Evolutionary conservation across 2,797 vertebrate genomes (phyloP), one percentile per base, ranked within the genome.

Genomic region (Amblyopsis hoosieri): DNA sequence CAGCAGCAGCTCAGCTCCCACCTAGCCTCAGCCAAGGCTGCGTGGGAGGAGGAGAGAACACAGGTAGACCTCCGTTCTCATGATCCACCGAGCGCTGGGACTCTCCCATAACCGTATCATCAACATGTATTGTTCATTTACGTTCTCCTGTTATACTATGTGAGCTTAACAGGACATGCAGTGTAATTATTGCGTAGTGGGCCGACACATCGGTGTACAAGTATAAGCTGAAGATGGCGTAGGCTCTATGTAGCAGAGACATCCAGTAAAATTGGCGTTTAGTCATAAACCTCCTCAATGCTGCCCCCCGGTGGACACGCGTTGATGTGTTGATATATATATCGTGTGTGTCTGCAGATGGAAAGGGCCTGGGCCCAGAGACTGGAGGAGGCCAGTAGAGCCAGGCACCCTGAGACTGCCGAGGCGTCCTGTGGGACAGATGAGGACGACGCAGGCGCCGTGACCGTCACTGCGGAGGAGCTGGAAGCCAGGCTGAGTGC

Each of bases 351-450:
- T 74, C 63, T 88, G 57, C 76, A 95, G 89, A 73, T 91, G 80
- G 95, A 95, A 84, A 87, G 72, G 69, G 87, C 88, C 50, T 97
- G 95, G 94, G 87, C 76, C 54, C 86, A 74, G 62, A 93, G 85
- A 71, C 75, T 96, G 72, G 91, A 94, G 62, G 91, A 91, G 65
- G 33, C 57, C 1, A 89, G 77, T 66, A 90, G 45, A 62, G 60
- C 74, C 72, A 66, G 62, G 58, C 60, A 60, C 46, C 71, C 66
- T 23, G 85, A 89, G 71, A 75, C 68, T 15, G 81, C 76, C 53
- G 90, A 95, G 11, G 70, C 53, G 11, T 75, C 78, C 54, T 91
- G 87, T 86, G 95, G 97, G 78, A 94, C 94, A 0, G 92, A 95
- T 5, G 77, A 70, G 14, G 45, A n/a, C 19, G 15, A 76, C 60